A percentile compares a stretch with the other conserved stretches of the same genome.
Evolutionary conservation across 2,797 vertebrate species (phyloP).

Genomic region (Setipinna tenuifilis): DNA sequence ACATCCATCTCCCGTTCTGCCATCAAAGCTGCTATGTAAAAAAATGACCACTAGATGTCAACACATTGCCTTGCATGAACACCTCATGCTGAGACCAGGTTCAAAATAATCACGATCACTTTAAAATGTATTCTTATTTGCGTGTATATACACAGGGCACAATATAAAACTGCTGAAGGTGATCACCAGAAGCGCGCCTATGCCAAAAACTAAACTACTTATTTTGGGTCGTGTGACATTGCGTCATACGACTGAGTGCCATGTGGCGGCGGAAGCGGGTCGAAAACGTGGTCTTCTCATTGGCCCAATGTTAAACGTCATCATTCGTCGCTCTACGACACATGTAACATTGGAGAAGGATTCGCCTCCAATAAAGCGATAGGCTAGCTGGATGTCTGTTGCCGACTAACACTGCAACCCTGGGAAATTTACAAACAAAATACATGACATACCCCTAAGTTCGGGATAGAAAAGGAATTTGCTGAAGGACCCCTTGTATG

Average conservation of each 20-base stretch:
- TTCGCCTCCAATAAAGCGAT: background rate
- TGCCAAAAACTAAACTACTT: background rate
- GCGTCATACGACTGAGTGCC: constrained; percentile 28
- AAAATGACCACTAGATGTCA: constrained; percentile 6
- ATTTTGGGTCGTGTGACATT: constrained; percentile 3
- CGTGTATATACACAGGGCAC: background rate
- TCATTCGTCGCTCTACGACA: background rate
- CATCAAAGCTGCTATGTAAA: background rate
- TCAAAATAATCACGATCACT: background rate
- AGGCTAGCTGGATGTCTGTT: background rate
- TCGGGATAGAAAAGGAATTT: background rate
- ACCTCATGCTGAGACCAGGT: background rate
- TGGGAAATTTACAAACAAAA: background rate
- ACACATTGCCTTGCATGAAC: background rate
- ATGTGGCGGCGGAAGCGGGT: constrained; percentile 47
- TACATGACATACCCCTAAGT: background rate
- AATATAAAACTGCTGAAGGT: background rate
- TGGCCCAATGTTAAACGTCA: constrained; percentile 25
- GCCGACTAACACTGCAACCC: background rate
- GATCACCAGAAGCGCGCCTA: background rate
- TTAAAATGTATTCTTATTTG: background rate
- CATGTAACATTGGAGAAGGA: background rate
- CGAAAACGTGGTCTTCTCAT: constrained; percentile 8
- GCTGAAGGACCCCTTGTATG: background rate
- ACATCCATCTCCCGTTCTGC: background rate